These are phyloP conservation scores for Cervus canadensis DNA, from an alignment of 2,113 vertebrate genomes.

Conservation along the genomic window DNA sequence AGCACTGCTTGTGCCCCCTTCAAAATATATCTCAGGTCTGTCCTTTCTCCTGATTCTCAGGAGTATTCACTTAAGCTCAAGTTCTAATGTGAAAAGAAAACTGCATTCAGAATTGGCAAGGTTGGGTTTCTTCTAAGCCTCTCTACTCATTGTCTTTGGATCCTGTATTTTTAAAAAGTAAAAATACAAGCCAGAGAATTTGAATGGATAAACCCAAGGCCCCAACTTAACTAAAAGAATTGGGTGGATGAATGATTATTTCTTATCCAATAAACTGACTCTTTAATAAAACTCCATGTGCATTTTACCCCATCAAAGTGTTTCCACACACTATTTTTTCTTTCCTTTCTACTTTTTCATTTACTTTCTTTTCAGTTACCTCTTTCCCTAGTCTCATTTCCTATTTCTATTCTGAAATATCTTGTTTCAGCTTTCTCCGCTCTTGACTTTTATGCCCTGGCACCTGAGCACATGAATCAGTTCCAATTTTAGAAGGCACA, in stretches of 20 bases:
- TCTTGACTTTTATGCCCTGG: conserved; percentile 30
- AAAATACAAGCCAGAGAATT: neutral
- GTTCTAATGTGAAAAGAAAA: neutral
- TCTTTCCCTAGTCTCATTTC: neutral
- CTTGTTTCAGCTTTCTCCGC: conserved; percentile 12
- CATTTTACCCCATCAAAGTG: neutral
- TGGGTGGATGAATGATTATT: neutral
- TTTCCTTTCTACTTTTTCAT: neutral
- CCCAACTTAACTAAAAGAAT: neutral
- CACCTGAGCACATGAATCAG: conserved; percentile 1
- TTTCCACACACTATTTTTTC: neutral
- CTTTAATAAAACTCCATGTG: neutral
- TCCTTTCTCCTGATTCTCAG: neutral
- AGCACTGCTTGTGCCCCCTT: too few species aligned
- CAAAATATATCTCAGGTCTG: neutral
- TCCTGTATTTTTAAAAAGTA: neutral
- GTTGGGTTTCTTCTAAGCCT: neutral
- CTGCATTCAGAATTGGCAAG: neutral
- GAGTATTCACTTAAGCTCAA: neutral
- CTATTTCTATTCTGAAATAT: conserved; percentile 25
- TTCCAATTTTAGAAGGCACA: conserved; percentile 29
- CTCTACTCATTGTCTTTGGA: neutral
- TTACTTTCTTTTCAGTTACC: neutral
- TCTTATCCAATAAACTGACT: neutral
- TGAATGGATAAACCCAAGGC: neutral